Percentiles rank a stretch among this genome's conserved stretches.
Conservation (phyloP, 2,113 vertebrate species). For the Ivindomyrus marchei region DNA sequence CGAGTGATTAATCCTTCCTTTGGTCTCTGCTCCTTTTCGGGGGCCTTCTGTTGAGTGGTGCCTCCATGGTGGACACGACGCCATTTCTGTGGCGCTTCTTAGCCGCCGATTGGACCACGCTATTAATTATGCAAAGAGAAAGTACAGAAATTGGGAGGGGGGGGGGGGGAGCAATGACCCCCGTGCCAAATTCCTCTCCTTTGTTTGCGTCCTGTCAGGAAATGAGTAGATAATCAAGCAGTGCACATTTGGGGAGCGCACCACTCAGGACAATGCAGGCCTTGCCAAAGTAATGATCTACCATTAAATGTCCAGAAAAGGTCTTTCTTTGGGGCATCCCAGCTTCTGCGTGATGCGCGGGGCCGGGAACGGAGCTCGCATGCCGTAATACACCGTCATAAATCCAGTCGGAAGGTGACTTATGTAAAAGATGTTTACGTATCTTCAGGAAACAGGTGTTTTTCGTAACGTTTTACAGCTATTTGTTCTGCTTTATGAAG, state of each 20-base stretch:
- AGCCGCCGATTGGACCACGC: conserved; percentile 59
- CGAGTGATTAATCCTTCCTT: conserved; percentile 60
- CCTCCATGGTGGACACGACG: conserved; percentile 38
- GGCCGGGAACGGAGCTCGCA: neutral
- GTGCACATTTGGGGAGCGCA: conserved; percentile 22
- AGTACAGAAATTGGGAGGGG: conserved; percentile 30
- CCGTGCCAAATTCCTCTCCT: conserved; percentile 55
- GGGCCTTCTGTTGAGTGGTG: conserved; percentile 41
- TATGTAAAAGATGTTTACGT: conserved; percentile 13
- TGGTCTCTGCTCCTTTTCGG: conserved; percentile 39
- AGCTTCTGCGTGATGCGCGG: neutral
- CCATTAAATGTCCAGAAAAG: neutral
- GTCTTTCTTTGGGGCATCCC: neutral
- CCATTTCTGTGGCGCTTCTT: conserved; percentile 58
- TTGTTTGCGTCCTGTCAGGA: conserved; percentile 61
- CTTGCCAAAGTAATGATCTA: neutral
- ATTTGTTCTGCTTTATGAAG: conserved; percentile 32
- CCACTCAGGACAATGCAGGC: neutral
- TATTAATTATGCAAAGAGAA: conserved; percentile 53
- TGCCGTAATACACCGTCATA: neutral
- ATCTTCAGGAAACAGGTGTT: conserved; percentile 14
- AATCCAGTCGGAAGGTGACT: neutral
- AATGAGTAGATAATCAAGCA: conserved; percentile 55
- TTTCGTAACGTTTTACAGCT: conserved; percentile 10
- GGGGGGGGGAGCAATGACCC: conserved; percentile 24